phyloP scores from a whole-genome alignment of 2,113 vertebrate species.

The Lepus americanus region DNA sequence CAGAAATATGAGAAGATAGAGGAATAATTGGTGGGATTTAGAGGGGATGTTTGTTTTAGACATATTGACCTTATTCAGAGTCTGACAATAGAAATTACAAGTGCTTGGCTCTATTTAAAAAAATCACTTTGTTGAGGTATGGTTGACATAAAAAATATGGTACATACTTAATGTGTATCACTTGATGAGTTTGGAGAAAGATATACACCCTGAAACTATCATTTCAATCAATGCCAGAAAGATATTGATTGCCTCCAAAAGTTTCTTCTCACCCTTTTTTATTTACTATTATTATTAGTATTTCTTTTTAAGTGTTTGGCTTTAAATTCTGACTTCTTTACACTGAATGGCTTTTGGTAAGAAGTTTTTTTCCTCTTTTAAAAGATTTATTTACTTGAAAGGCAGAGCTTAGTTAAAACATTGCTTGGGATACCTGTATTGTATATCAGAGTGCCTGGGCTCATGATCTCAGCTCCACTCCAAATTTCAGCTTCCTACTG shows the following conservation, averaged over 20 bases:
- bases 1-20: slow-evolving; percentile 1
- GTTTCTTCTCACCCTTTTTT: not conserved
- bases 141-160: not conserved
- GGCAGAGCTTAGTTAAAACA: no score
- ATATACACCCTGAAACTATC: not conserved
- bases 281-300: not conserved
- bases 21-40: not conserved
- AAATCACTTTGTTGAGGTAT: not conserved
- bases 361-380: not conserved
- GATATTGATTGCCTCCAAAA: not conserved
- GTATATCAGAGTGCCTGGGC: no score
- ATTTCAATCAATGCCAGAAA: not conserved
- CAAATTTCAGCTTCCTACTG: no score
- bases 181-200: not conserved
- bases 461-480: no score
- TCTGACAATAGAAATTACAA: slow-evolving; percentile 38
- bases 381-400: no score
- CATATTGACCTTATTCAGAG: slow-evolving; percentile 9
- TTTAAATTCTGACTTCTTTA: slow-evolving; percentile 43
- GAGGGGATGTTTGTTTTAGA: not conserved
- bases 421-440: no score
- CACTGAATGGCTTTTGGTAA: not conserved
- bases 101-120: slow-evolving; percentile 8
- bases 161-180: not conserved
- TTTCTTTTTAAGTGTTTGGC: not conserved